A percentile compares a stretch with the other conserved stretches of the same genome.
Evolutionary conservation across 37 sponge, comb jelly and placozoan genomes (phyloP).

Genomic region (Amphimedon queenslandica): DNA sequence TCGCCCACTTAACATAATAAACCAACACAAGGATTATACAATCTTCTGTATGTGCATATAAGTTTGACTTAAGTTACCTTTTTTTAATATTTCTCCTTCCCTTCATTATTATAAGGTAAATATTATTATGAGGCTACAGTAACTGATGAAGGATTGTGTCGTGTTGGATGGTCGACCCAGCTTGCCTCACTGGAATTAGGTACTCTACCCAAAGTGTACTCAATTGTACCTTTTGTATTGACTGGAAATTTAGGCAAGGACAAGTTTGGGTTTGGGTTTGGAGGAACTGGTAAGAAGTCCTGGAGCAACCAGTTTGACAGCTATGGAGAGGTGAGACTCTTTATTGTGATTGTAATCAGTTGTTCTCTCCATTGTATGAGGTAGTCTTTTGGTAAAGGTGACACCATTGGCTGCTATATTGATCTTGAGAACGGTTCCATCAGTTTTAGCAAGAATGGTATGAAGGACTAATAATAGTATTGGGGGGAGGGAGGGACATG

Average conservation of each 20-base stretch:
- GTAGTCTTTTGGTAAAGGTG: conserved; percentile 80
- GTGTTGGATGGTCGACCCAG: conserved; percentile 87
- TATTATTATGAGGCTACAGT: conserved; percentile 90
- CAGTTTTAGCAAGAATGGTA: conserved; percentile 87
- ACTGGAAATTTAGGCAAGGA: conserved; percentile 70
- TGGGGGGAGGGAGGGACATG: too few relatives aligned
- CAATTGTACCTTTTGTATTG: background rate
- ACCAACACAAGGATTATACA: too few relatives aligned
- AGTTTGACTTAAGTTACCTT: too few relatives aligned
- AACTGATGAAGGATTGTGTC: conserved; percentile 95
- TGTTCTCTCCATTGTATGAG: too few relatives aligned
- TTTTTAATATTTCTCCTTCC: too few relatives aligned
- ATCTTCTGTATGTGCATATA: too few relatives aligned
- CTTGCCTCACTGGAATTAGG: conserved; percentile 80
- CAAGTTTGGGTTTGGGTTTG: conserved; percentile 90
- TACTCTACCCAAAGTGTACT: background rate
- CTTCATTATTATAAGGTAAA: conserved; percentile 62
- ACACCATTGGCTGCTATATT: conserved; percentile 85
- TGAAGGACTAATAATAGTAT: too few relatives aligned
- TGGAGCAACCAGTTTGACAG: conserved; percentile 79
- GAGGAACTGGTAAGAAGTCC: conserved; percentile 97
- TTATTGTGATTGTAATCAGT: background rate
- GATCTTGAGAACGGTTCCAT: conserved; percentile 64
- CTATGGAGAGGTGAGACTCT: conserved; percentile 77
- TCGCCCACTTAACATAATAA: too few relatives aligned